Evolutionary conservation across 2,797 vertebrate species (phyloP), one percentile per base, ranked within the genome.

Genomic region (Zenarchopterus dispar): DNA sequence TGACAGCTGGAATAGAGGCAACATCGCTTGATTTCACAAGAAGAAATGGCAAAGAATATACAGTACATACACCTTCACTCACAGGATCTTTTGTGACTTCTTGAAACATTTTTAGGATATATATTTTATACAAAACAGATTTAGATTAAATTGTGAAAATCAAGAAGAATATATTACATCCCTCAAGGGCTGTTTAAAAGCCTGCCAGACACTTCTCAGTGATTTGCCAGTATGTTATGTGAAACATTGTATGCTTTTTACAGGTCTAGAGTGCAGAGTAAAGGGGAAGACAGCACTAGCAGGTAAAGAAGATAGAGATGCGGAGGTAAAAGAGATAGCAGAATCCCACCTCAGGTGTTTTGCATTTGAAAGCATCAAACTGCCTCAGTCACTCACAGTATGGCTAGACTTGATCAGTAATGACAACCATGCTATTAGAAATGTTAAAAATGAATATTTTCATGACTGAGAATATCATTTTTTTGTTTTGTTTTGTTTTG

Each of bases 211-310:
- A 0, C 58, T 55, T 52, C 23, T 62, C 52, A 19, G 17, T 33
- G 48, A 55, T 48, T 68, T 68, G 58, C 78, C 56, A 57, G 63
- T 45, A 66, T 67, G 56, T 66, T 59, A 50, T 75, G 72, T 73
- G 13, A 66, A 63, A 70, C 59, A 61, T 58, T 77, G 58, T 73
- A 36, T 67, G 13, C 7, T 44, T 58, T 65, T 77, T 59, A 0
- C 44, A 69, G 26, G 57, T 56, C 6, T 72, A 28, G 11, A 62
- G 16, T 55, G 31, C 31, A 43, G 31, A 45, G 42, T 52, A 36
- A n/a, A 9, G 2, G 41, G 33, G 7, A 31, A 23, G 36, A 58
- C 54, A 59, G 69, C 58, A 67, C 61, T 59, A 80, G 65, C 63
- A 80, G 74, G 64, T 52, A 58, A 46, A 67, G 21, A 8, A 0